Conservation (phyloP, 2,888 invertebrate genomes). For the Phyllotreta cruciferae region DNA sequence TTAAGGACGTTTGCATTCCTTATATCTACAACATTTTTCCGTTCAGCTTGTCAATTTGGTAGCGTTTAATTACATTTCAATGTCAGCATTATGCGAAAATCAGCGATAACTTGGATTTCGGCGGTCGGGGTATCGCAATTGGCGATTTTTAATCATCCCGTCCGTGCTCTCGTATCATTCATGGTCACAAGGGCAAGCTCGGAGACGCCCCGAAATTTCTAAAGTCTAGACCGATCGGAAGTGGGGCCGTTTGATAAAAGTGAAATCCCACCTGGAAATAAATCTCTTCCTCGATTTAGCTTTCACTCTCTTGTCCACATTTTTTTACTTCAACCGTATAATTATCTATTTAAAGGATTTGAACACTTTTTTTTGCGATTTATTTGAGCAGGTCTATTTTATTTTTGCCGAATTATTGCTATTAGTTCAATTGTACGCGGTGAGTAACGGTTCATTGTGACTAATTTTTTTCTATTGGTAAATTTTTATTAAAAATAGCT, state of each 20-base stretch:
- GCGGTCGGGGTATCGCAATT: neutral
- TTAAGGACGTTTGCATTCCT: conserved; percentile 29
- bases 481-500: too few species aligned
- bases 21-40: conserved; percentile 23
- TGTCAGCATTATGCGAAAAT: conserved; percentile 21
- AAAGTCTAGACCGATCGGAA: conserved; percentile 23
- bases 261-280: conserved; percentile 15
- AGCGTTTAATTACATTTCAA: conserved; percentile 27
- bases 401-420: too few species aligned
- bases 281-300: conserved; percentile 1
- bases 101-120: conserved; percentile 8
- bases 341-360: too few species aligned
- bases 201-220: conserved; percentile 34
- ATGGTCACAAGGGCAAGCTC: conserved; percentile 32
- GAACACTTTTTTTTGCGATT: too few species aligned
- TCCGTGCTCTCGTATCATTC: neutral
- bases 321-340: too few species aligned
- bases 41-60: conserved; percentile 25
- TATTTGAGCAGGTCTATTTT: too few species aligned
- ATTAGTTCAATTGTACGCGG: too few species aligned
- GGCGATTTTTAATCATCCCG: neutral
- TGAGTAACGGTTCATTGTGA: too few species aligned
- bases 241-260: conserved; percentile 23
- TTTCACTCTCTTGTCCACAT: too few species aligned
- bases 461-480: too few species aligned